phyloP scores from a whole-genome alignment of 2,113 vertebrate genomes.

The Oplegnathus fasciatus region DNA sequence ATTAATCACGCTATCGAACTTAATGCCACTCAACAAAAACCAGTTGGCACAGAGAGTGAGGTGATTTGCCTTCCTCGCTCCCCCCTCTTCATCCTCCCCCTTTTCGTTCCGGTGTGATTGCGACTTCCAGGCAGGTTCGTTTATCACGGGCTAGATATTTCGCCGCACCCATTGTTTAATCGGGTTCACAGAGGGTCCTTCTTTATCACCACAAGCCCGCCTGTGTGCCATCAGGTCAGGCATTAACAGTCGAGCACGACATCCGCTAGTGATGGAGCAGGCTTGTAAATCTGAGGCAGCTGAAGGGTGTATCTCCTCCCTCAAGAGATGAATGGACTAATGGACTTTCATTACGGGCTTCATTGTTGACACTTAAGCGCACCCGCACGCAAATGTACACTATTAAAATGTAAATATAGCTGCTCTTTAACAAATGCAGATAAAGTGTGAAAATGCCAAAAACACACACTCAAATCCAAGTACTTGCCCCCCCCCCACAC shows the following conservation, averaged over 20 bases:
- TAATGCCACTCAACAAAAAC: constrained; percentile 56
- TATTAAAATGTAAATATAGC: constrained; percentile 36
- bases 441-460: constrained; percentile 22
- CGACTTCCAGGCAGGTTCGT: neutral
- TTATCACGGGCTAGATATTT: constrained; percentile 34
- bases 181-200: constrained; percentile 18
- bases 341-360: constrained; percentile 36
- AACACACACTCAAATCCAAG: constrained; percentile 3
- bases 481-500: neutral
- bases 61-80: neutral
- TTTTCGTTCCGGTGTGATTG: neutral
- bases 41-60: constrained; percentile 35
- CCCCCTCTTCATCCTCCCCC: neutral
- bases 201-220: constrained; percentile 47
- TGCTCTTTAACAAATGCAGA: neutral
- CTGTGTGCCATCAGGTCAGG: constrained; percentile 43
- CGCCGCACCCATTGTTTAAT: constrained; percentile 35
- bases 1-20: constrained; percentile 76
- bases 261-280: constrained; percentile 15
- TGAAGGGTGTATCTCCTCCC: constrained; percentile 43
- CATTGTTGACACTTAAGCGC: constrained; percentile 18
- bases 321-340: constrained; percentile 49
- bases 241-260: constrained; percentile 31
- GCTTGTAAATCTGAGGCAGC: constrained; percentile 59
- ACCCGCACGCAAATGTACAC: neutral